Base-by-base conservation (phyloP, 2,113 vertebrate genomes). In the Lynx canadensis region DNA sequence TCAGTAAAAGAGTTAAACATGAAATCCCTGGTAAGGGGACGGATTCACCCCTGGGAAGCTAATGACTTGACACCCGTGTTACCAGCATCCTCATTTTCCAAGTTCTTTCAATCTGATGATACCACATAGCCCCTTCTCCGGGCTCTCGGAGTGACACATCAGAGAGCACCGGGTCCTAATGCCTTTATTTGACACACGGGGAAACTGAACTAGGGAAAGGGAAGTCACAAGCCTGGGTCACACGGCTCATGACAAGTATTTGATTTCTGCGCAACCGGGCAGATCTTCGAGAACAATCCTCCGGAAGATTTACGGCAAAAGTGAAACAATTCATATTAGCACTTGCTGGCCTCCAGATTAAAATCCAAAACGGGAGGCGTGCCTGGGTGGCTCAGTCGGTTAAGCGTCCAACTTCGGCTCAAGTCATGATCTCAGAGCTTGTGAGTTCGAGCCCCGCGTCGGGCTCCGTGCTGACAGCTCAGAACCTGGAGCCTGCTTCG, bases 391-490 rank as follows among this genome's bases (percentile, higher is more conserved):
- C 57, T 60, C 21, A 9, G 21, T 60, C 21, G 1, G 57, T 60
- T 60, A 23, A 60, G 21, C 2, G 23, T 25, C 57, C 8, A 3
- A 10, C 21, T 60, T 21, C 21, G 8, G 57, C 57, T 60, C 57
- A 60, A 3, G 57, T 60, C 57, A 60, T 23, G 57, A 60, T 60
- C 21, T 60, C 57, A 23, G 8, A 21, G 57, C 19, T 57, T 18
- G 18, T 7, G 55, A 21, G 8, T 23, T 9, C 8, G 0, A 60
- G 57, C 7, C 21, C 57, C 0, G 3, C 0, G 8, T 60, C 3
- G 3, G 7, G 57, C 7, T 60, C 57, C 1, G 8, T 9, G 21
- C 21, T 60, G 57, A 9, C 19, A 60, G 21, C 57, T 60, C 57
- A 23, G 57, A 60, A 21, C 57, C 57, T 23, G 21, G 21, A 60